Evolutionary conservation across 2,888 invertebrate species (phyloP), one percentile per base, ranked within the genome.

Genomic region (Resseliella maxima): DNA sequence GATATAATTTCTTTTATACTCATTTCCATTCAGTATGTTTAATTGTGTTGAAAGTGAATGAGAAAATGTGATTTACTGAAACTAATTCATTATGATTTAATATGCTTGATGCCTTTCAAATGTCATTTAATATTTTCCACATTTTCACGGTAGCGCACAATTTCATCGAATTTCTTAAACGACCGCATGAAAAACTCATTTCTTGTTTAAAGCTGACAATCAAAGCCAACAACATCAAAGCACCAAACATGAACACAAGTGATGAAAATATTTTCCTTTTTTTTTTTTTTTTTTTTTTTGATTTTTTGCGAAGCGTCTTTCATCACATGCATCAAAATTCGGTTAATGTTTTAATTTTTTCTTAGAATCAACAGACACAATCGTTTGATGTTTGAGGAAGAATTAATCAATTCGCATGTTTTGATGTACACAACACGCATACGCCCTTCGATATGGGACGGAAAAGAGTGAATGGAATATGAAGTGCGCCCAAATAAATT

Each of bases 241-340:
- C 72, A 35, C 5, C 6, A 31, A 6, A n/a, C n/a, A 2, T 24
- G 5, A 59, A 59, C 59, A 59, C 27, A 31, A 72, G 31, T 72
- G 72, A 72, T 72, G 72, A 72, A 72, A 72, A 35, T 72, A 72
- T 72, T 72, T 72, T 35, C 72, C 31, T 72, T 31, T 72, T 72
- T 27, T 21, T 21, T 72, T 31, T 72, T 72, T 27, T 21, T 21
- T 8, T 50, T 8, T 21, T 50, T 21, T 21, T 6, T 18, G 21
- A 18, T 3, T 12, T 8, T 12, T 12, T 10, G 59, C 59, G 5
- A n/a, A 59, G 12, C 59, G 5, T 24, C 24, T 59, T 59, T 59
- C 59, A 59, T n/a, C 59, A 35, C 15, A 72, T n/a, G 12, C 59
- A 5, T 59, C 12, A 72, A 59, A 24, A 59, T 31, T 72, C 31